Evolutionary conservation across 2,797 vertebrate genomes (phyloP), one percentile per base, ranked within the genome.

Genomic region (Scarus forsteni): DNA sequence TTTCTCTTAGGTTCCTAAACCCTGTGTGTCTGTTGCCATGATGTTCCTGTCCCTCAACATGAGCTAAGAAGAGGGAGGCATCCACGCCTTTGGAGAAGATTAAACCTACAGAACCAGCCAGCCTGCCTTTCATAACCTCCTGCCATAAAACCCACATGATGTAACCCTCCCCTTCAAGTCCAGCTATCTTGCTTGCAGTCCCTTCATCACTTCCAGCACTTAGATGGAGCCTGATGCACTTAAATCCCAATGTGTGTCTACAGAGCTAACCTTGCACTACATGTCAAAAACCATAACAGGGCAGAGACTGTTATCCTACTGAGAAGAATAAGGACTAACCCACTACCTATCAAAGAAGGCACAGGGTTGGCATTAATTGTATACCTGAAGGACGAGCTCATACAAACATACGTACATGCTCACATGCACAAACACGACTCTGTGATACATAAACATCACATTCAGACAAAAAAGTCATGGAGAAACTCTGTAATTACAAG

Each of bases 401-500:
- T 70, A 85, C 57, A 79, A 43, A 72, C 15, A 75, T 39, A 73
- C 46, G 74, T 19, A 56, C 6, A 66, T 16, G 52, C 52, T 16
- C 60, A 62, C 18, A 52, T 7, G 1, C 58, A 71, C 64, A 52
- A 19, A 70, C 45, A 77, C 39, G 60, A 48, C 71, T 46, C 66
- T 44, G 15, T 53, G 62, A 60, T 50, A 59, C 49, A 76, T 63
- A 65, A 8, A 38, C 68, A 66, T 18, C 68, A 74, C 73, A 85
- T 67, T 58, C 65, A 86, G 54, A 70, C 60, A 61, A 77, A 35
- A 42, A 62, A 49, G n/a, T 49, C 73, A 69, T 72, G 9, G 12
- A 72, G 40, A 78, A 69, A 72, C 70, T 73, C 64, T 92, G 88
- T 93, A 89, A 90, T 90, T 90, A 92, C 70, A 79, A 85, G 70